Conservation (phyloP, 2,113 vertebrate species). For the Corythaeola cristata region DNA sequence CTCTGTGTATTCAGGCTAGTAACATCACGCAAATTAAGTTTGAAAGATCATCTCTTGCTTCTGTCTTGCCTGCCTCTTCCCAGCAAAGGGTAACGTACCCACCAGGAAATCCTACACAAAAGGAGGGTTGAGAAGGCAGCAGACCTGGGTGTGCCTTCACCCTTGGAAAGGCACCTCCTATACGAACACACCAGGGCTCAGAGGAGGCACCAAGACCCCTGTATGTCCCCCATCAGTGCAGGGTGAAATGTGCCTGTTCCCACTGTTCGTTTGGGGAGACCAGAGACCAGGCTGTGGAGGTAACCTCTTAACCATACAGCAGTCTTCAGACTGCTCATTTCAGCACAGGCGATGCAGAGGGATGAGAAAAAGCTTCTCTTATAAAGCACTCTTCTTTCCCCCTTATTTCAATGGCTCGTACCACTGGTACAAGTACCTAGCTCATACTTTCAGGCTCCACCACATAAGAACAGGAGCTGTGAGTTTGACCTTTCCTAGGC, state of each 20-base stretch:
- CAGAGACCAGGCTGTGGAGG: not conserved
- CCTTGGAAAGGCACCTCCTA: not conserved
- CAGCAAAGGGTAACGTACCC: not conserved
- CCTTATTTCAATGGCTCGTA: not conserved
- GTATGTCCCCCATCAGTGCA: accelerated
- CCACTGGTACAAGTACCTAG: not conserved
- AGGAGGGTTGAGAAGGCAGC: not conserved
- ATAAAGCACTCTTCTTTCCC: not conserved
- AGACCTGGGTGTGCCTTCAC: not conserved
- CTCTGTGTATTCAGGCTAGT: not conserved
- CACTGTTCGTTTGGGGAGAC: not conserved
- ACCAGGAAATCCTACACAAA: not conserved
- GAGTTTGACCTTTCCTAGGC: not conserved
- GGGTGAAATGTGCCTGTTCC: not conserved
- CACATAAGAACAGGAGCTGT: not conserved
- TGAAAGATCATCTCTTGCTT: not conserved
- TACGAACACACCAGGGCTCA: not conserved
- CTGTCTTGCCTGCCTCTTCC: not conserved
- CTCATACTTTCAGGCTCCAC: not conserved
- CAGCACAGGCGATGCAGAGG: not conserved
- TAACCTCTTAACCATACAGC: not conserved
- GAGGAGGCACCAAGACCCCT: not conserved
- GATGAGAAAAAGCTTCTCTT: not conserved
- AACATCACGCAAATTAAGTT: not conserved
- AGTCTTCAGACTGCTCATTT: not conserved